These are phyloP conservation scores for Trachelus troglodyta DNA, from an alignment of 2,888 invertebrate species.

Conservation along the genomic window DNA sequence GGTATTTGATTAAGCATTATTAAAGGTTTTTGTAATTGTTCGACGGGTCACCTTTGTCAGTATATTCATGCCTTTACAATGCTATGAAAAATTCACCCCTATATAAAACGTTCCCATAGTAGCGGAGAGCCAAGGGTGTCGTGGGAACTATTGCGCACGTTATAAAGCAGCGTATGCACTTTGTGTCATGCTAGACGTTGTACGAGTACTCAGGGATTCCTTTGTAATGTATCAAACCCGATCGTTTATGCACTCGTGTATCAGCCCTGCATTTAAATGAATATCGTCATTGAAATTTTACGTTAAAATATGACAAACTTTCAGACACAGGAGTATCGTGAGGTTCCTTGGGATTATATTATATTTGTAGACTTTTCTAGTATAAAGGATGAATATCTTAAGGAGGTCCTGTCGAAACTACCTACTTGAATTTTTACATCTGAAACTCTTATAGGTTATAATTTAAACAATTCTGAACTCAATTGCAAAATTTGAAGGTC, in stretches of 20 bases:
- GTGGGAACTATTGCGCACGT: slow-evolving; percentile 56
- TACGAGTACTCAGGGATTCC: slow-evolving; percentile 35
- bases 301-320: background rate
- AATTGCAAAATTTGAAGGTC: too few species aligned
- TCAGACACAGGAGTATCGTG: background rate
- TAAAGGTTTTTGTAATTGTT: background rate
- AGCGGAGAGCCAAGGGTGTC: slow-evolving; percentile 45
- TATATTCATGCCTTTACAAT: background rate
- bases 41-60: background rate
- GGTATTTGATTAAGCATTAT: background rate
- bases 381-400: too few species aligned
- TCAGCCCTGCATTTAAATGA: background rate
- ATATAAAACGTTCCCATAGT: slow-evolving; percentile 52
- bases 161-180: slow-evolving; percentile 47
- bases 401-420: too few species aligned
- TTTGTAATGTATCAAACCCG: slow-evolving; percentile 29
- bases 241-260: background rate
- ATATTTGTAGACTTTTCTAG: too few species aligned
- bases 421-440: too few species aligned
- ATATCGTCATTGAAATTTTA: background rate
- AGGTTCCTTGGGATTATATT: too few species aligned
- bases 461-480: too few species aligned
- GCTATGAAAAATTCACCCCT: slow-evolving; percentile 41
- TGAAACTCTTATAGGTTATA: too few species aligned
- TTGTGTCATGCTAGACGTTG: slow-evolving; percentile 22